Conservation (phyloP, 2,888 invertebrate genomes). For the Rhingia rostrata region DNA sequence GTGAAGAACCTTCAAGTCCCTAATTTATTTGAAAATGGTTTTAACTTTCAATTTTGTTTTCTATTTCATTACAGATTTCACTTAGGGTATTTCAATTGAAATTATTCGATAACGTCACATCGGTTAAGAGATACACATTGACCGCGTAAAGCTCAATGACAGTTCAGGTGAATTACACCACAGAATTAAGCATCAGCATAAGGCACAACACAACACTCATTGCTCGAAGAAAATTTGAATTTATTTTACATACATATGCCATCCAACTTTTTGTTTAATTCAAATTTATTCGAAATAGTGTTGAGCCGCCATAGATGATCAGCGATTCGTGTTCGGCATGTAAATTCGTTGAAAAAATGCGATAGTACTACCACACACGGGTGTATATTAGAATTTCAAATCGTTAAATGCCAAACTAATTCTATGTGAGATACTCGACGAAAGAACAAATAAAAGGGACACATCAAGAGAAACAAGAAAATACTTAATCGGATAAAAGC, state of each 20-base stretch:
- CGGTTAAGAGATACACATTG: not conserved
- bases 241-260: not conserved
- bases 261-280: slow-evolving; percentile 3
- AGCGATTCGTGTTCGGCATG: slow-evolving; percentile 23
- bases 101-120: not conserved
- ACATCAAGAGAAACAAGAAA: not conserved
- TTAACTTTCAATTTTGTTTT: not conserved
- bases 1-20: too few species aligned
- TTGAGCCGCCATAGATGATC: slow-evolving; percentile 22
- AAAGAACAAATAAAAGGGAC: not conserved
- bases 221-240: not conserved
- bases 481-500: slow-evolving; percentile 38
- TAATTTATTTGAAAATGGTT: not conserved
- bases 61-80: slow-evolving; percentile 29
- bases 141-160: not conserved
- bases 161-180: not conserved
- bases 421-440: not conserved
- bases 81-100: slow-evolving; percentile 9
- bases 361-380: not conserved
- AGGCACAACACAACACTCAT: not conserved
- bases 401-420: slow-evolving; percentile 7
- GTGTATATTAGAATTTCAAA: slow-evolving; percentile 33
- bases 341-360: slow-evolving; percentile 17
- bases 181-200: slow-evolving; percentile 33
- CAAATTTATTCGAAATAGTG: slow-evolving; percentile 27